Percentiles rank a stretch among this genome's conserved stretches.
Conservation (phyloP, 2,113 vertebrate genomes). For the Oncorhynchus mykiss region DNA sequence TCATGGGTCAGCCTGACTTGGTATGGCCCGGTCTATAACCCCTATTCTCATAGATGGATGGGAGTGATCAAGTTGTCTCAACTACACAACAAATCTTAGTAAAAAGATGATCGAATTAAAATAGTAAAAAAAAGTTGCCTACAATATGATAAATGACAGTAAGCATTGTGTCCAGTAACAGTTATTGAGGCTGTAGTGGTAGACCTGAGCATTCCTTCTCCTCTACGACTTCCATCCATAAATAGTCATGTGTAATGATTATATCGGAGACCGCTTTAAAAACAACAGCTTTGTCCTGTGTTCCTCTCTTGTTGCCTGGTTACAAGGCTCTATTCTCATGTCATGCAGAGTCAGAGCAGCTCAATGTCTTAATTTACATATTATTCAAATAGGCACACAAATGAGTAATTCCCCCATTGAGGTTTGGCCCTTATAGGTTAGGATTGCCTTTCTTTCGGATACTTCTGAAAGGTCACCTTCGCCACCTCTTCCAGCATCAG, state of each 20-base stretch:
- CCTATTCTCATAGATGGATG: too few species aligned
- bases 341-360: conserved; percentile 47
- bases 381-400: conserved; percentile 66
- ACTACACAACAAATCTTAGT: too few species aligned
- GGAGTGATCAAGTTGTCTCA: too few species aligned
- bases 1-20: too few species aligned
- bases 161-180: too few species aligned
- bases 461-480: neutral
- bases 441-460: neutral
- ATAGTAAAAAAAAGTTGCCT: too few species aligned
- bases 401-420: conserved; percentile 40
- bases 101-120: too few species aligned
- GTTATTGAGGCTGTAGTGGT: neutral
- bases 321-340: conserved; percentile 19
- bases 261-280: neutral
- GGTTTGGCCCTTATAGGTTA: neutral
- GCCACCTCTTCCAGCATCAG: neutral
- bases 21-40: too few species aligned
- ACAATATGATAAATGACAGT: too few species aligned
- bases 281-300: neutral
- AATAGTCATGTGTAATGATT: neutral
- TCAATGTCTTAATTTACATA: conserved; percentile 58
- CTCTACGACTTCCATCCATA: neutral
- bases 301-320: conserved; percentile 12
- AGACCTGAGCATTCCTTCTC: neutral